These are phyloP conservation scores for Oscheius myriophilus DNA, from an alignment of 2,888 invertebrate genomes.

Conservation along the genomic window DNA sequence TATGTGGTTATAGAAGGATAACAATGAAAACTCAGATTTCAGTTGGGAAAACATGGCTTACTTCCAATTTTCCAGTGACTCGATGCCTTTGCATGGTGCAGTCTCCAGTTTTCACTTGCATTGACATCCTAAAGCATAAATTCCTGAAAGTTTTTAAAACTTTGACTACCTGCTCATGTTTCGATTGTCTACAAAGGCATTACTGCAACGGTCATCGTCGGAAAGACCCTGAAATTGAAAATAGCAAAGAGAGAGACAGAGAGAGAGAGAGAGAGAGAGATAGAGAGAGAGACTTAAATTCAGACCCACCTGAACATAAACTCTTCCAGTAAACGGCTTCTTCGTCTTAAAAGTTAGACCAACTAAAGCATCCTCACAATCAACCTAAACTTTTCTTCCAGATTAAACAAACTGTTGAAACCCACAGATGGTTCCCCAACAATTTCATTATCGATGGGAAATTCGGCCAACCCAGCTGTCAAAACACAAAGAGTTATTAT, in stretches of 20 bases:
- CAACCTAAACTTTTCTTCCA: constrained; percentile 35
- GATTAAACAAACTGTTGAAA: not conserved
- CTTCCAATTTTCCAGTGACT: constrained; percentile 62
- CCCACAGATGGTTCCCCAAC: constrained; percentile 60
- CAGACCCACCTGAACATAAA: constrained; percentile 47
- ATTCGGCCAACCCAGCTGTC: not conserved
- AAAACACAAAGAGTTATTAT: not conserved
- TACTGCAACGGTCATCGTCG: constrained; percentile 62
- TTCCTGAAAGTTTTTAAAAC: not conserved
- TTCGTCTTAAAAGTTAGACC: constrained; percentile 66
- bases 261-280: too few species aligned
- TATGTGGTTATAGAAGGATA: too few species aligned
- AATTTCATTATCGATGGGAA: constrained; percentile 60
- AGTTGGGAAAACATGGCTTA: not conserved
- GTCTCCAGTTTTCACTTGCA: constrained; percentile 64
- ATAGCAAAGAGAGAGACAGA: too few species aligned
- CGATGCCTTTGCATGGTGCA: constrained; percentile 66
- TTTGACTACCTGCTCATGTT: constrained; percentile 55
- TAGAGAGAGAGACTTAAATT: too few species aligned
- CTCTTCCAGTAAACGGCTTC: constrained; percentile 67
- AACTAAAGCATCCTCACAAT: constrained; percentile 63
- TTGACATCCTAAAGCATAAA: constrained; percentile 43
- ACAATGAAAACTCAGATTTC: too few species aligned
- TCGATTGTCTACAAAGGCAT: constrained; percentile 62
- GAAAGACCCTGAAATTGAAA: constrained; percentile 55